A percentile compares a stretch with the other conserved stretches of the same genome.
Conservation (phyloP, 2,888 invertebrate species). For the Caenorhabditis plicata region DNA sequence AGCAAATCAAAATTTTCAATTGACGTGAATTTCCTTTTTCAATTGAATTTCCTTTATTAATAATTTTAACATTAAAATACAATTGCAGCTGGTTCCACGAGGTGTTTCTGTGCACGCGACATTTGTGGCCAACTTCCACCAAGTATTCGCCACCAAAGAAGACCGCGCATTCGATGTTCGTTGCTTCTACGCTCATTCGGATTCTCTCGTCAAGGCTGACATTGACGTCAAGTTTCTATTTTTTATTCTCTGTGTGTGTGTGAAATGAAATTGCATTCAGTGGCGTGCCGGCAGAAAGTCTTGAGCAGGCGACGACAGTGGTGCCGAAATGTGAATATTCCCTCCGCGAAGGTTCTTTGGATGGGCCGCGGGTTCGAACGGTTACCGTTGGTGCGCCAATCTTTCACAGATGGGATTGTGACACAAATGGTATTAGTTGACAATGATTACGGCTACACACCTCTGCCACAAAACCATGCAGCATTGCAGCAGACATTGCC, state of each 20-base stretch:
- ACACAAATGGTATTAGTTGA: too few relatives aligned
- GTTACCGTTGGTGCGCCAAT: conserved; percentile 47
- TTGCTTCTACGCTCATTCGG: conserved; percentile 57
- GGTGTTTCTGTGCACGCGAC: conserved; percentile 55
- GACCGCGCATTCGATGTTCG: conserved; percentile 59
- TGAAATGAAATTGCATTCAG: conserved; percentile 20
- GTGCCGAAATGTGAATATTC: conserved; percentile 53
- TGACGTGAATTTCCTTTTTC: too few relatives aligned
- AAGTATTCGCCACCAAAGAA: conserved; percentile 57
- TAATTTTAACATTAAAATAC: too few relatives aligned
- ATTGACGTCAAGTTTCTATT: conserved; percentile 39
- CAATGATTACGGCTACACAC: not conserved
- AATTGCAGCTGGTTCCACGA: conserved; percentile 48
- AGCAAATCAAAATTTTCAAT: too few relatives aligned
- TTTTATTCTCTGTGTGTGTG: not conserved
- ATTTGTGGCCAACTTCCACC: conserved; percentile 59
- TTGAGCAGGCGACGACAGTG: conserved; percentile 48
- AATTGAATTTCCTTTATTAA: too few relatives aligned
- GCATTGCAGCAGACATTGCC: too few relatives aligned
- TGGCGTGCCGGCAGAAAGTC: conserved; percentile 42
- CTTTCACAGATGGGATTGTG: conserved; percentile 58
- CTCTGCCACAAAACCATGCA: too few relatives aligned
- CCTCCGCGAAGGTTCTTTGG: conserved; percentile 41
- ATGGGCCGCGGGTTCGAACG: conserved; percentile 44
- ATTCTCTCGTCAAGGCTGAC: conserved; percentile 42